Base-by-base conservation (phyloP, 1,140 invertebrate genomes). In the Drosophila elegans region DNA sequence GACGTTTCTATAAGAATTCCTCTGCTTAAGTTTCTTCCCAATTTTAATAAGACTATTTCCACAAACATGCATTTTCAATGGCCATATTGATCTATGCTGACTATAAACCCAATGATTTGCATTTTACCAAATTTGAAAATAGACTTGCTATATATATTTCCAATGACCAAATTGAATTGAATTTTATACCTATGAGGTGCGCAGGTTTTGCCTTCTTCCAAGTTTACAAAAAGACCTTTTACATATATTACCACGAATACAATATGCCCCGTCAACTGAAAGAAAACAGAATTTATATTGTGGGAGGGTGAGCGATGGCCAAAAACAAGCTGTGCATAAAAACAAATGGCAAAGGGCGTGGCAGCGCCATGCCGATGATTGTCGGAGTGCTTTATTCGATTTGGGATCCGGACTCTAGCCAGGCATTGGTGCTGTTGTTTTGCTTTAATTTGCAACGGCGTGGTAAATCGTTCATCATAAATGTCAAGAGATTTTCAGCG, bases 381-480 rank as follows among this genome's bases (percentile, higher is more conserved):
- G 73, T 75, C 61, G 4, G 73, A 76, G 72, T 75, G 73, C 72
- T 76, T 76, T 76, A 76, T 76, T 76, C 73, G 73, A 76, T 76
- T 76, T 75, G 59, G 73, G 36, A 42, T 13, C 38, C 25, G 29
- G n/a, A 12, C 5, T 53, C 13, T 13, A 11, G 21, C 29, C 29
- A 32, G 29, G 29, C 29, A 32, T 32, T 32, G 16, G 12, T 48
- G 16, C 49, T 13, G 21, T 53, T 74, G 60, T 76, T 76, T 77
- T 51, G 64, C 74, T 77, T 77, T 77, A 77, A 77, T 77, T 77
- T 68, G 74, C 51, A 69, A 77, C 77, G 74, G 74, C 74, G 74
- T 77, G 74, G 74, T 62, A 77, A 77, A 77, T 77, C 74, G 74
- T 77, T 77, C 74, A 77, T 77, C 74, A 77, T 77, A 77, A 77